Percentiles rank a stretch among this genome's conserved stretches.
Conservation (phyloP, 2,888 invertebrate species). For the Morpho achilles region DNA sequence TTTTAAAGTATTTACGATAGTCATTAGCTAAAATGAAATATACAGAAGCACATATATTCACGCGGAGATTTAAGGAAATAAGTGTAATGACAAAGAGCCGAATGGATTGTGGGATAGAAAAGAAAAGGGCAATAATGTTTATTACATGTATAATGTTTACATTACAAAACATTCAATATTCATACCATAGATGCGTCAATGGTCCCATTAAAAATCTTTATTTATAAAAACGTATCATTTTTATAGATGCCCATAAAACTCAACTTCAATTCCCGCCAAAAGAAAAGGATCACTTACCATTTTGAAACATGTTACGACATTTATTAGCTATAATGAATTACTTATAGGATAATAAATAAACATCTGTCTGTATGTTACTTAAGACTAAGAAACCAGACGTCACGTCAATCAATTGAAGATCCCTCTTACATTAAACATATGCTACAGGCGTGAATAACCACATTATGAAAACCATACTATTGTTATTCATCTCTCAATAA, state of each 20-base stretch:
- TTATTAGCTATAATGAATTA: constrained; percentile 36
- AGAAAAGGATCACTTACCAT: constrained; percentile 20
- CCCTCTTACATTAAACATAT: constrained; percentile 67
- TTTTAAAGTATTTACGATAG: no score
- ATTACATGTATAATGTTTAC: not conserved
- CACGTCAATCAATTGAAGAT: constrained; percentile 72
- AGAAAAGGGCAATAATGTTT: not conserved
- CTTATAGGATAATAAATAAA: constrained; percentile 36
- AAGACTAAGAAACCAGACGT: constrained; percentile 51
- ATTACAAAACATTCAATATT: not conserved
- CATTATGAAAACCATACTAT: constrained; percentile 48
- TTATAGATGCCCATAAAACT: constrained; percentile 25
- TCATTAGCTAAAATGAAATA: no score
- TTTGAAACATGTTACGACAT: constrained; percentile 29
- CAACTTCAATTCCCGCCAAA: constrained; percentile 9
- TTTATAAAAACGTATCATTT: constrained; percentile 21
- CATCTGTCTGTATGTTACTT: constrained; percentile 37
- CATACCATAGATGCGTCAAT: constrained; percentile 12
- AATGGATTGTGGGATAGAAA: not conserved
- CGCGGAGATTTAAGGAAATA: no score
- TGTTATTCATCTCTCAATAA: constrained; percentile 8
- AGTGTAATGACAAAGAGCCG: no score
- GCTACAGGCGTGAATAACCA: constrained; percentile 62
- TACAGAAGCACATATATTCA: no score
- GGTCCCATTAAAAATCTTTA: constrained; percentile 14